phyloP scores from a whole-genome alignment of 2,797 vertebrate genomes.

The Onychomys torridus region DNA sequence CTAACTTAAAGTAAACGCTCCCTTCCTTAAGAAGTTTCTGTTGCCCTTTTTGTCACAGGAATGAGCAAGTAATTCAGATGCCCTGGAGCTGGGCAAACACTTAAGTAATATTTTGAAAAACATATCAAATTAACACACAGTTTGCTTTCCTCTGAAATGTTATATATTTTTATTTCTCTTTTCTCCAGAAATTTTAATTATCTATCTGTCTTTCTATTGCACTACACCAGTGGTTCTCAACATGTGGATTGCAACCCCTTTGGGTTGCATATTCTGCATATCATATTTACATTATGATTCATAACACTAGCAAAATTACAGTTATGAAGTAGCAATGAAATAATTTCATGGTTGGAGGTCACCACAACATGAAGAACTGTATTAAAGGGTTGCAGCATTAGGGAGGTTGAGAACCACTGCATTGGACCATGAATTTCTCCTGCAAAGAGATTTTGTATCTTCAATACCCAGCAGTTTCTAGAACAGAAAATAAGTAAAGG shows the following conservation, averaged over 20 bases:
- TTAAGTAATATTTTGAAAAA: background rate
- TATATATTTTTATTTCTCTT: background rate
- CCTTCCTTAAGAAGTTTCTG: background rate
- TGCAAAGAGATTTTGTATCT: background rate
- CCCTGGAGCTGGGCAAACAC: background rate
- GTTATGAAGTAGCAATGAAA: background rate
- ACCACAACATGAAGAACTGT: background rate
- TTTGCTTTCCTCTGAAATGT: background rate
- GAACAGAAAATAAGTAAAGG: slow-evolving; percentile 10
- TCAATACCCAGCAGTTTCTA: background rate
- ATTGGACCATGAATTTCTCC: background rate
- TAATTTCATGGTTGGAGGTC: background rate
- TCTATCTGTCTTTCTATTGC: background rate
- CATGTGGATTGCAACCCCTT: background rate
- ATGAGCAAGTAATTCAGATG: background rate
- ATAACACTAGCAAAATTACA: background rate
- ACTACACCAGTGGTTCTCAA: background rate
- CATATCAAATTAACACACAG: background rate
- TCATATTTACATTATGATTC: background rate
- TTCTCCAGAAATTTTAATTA: background rate
- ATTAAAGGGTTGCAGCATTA: background rate
- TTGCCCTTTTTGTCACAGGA: background rate
- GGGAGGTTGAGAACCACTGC: background rate
- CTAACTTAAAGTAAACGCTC: background rate
- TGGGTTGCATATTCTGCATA: background rate